Percentiles rank a stretch among this genome's conserved stretches.
Evolutionary conservation across 2,888 invertebrate genomes (phyloP).

Genomic region (Octonoba sinensis): DNA sequence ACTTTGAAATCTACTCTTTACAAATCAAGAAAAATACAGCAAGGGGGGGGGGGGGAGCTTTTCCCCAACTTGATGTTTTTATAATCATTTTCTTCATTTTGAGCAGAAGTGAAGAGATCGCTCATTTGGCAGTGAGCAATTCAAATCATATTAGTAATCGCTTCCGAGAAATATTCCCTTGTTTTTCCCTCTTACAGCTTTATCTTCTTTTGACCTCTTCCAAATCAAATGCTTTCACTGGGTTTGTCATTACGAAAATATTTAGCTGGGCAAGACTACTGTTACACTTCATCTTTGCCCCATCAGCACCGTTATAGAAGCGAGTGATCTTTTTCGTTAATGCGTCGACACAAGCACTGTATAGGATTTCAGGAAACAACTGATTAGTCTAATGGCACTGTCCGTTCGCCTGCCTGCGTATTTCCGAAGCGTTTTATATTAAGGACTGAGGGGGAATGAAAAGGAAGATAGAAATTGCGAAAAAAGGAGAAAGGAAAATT

Average conservation of each 20-base stretch:
- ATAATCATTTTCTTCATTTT: no score
- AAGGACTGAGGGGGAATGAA: constrained; percentile 5
- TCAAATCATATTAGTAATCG: no score
- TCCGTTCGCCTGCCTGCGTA: neutral
- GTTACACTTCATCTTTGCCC: constrained; percentile 40
- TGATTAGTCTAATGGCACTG: constrained; percentile 57
- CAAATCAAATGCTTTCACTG: no score
- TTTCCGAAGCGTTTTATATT: neutral
- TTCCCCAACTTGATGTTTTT: no score
- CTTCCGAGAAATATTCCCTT: no score
- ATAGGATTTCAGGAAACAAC: constrained; percentile 29
- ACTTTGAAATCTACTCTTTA: no score
- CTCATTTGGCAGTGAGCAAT: no score
- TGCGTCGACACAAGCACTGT: constrained; percentile 27
- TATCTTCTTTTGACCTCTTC: no score
- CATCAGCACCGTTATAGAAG: constrained; percentile 20
- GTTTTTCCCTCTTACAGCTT: no score
- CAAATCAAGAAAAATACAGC: no score
- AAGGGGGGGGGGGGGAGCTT: no score
- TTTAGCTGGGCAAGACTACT: constrained; percentile 24
- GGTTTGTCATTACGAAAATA: constrained; percentile 1
- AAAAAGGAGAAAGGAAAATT: constrained; percentile 36
- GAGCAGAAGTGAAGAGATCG: no score
- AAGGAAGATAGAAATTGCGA: neutral
- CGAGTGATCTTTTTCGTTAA: constrained; percentile 22